Base-by-base conservation (phyloP, 2,888 invertebrate species). In the Dascillus cervinus region DNA sequence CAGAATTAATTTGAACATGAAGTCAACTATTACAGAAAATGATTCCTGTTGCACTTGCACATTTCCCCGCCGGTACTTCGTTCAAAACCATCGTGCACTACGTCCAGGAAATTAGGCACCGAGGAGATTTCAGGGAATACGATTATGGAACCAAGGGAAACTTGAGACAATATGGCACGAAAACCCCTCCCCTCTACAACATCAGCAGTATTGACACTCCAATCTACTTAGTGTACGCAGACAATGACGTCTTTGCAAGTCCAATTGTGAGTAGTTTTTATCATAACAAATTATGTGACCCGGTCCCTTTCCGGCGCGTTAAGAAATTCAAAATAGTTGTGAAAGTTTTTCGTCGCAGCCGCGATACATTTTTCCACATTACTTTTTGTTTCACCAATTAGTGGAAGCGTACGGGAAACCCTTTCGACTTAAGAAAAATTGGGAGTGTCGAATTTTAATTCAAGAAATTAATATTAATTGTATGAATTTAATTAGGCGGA, bases 11-110 rank as follows among this genome's bases (percentile, higher is more conserved):
- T n/a, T n/a, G n/a, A n/a, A n/a, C n/a, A n/a, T n/a, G n/a, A n/a
- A n/a, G n/a, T n/a, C n/a, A n/a, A 24, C 12, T 28, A 4, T 23
- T 56, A 2, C 36, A 73, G 68, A 69, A 72, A 13, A 57, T 84
- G 34, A 48, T 87, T 28, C 82, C 83, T 0, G 62, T 79, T 1
- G 77, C 88, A 37, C 54, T 83, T 19, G 68, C 69, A 4, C 82
- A 85, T 41, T 68, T 72, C 1, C 86, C 88, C 0, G 82, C 85
- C 0, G 86, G 86, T 0, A 75, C 81, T 0, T 86, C 86, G 0
- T 73, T 78, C 0, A 79, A 76, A 59, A 79, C 83, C 1, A 48
- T 87, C 4, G 56, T 79, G 1, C 88, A 89, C 58, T 82, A 73
- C 45, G 73, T 73, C 1, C 80, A 80, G 56, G 73, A 72, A 56